A percentile compares a stretch with the other conserved stretches of the same genome.
phyloP scores from a whole-genome alignment of 2,113 vertebrate genomes.

The Oostethus manadensis region DNA sequence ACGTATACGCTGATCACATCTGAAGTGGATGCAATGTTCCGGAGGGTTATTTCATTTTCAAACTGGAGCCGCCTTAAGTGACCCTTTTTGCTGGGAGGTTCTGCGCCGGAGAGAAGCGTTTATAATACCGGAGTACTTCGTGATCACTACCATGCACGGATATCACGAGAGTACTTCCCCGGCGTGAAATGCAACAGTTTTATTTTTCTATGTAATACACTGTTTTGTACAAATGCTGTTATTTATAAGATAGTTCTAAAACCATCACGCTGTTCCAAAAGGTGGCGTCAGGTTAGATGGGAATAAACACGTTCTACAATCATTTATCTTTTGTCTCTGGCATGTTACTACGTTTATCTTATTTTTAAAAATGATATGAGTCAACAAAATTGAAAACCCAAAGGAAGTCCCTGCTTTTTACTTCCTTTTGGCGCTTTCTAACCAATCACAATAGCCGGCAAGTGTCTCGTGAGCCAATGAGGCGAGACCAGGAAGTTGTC shows the following conservation, averaged over 20 bases:
- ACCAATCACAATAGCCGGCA: constrained; percentile 30
- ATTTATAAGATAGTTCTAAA: constrained; percentile 40
- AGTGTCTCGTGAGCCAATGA: background rate
- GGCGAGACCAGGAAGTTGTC: constrained; percentile 42
- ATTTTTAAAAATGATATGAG: too few relatives aligned
- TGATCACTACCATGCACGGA: constrained; percentile 58
- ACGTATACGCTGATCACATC: background rate
- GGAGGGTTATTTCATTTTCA: background rate
- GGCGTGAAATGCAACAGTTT: constrained; percentile 23
- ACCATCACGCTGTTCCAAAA: constrained; percentile 23
- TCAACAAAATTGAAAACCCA: too few relatives aligned
- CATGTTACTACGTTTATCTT: too few relatives aligned
- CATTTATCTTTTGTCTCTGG: constrained; percentile 3
- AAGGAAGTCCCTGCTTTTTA: background rate
- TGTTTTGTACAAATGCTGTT: constrained; percentile 52
- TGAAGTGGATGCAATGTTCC: constrained; percentile 14
- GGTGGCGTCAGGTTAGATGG: constrained; percentile 24
- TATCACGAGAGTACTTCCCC: constrained; percentile 65
- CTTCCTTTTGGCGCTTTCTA: constrained; percentile 36
- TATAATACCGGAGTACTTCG: constrained; percentile 60
- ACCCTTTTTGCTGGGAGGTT: constrained; percentile 25
- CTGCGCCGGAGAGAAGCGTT: constrained; percentile 7
- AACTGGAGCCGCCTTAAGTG: constrained; percentile 28
- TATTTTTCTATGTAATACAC: constrained; percentile 34
- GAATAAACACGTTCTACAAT: constrained; percentile 56